These are phyloP conservation scores for Reinhardtius hippoglossoides DNA, from an alignment of 2,113 vertebrate genomes.

Conservation along the genomic window DNA sequence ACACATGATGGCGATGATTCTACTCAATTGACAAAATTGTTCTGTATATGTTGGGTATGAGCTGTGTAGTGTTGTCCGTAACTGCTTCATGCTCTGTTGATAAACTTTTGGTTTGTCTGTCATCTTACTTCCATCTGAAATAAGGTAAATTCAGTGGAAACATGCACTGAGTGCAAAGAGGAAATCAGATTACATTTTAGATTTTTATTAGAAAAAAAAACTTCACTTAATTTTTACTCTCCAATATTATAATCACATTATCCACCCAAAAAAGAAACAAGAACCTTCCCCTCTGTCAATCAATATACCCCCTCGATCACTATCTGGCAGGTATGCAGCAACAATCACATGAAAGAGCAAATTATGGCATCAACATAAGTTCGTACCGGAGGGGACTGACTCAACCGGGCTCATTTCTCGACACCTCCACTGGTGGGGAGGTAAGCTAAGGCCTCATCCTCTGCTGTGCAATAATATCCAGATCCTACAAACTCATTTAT, in stretches of 20 bases:
- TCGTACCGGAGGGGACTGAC: neutral
- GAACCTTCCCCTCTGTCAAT: neutral
- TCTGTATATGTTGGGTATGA: too few species aligned
- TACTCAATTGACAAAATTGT: too few species aligned
- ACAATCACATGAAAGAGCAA: slow-evolving; percentile 3
- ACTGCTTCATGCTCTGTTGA: too few species aligned
- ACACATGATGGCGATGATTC: too few species aligned
- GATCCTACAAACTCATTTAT: too few species aligned
- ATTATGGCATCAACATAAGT: slow-evolving; percentile 6
- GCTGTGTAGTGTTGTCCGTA: too few species aligned
- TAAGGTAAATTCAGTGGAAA: too few species aligned
- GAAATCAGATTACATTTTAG: neutral
- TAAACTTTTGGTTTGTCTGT: too few species aligned
- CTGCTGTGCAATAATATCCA: neutral
- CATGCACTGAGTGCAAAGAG: too few species aligned
- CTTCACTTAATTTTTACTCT: neutral
- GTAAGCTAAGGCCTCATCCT: slow-evolving; percentile 25
- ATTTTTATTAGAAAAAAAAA: slow-evolving; percentile 17
- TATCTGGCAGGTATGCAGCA: neutral
- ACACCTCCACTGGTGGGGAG: neutral
- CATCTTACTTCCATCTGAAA: too few species aligned
- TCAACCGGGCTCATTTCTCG: neutral
- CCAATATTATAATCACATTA: neutral
- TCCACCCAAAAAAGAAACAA: neutral
- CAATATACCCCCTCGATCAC: neutral